Conservation (phyloP, 2,113 vertebrate species). For the Candoia aspera region DNA sequence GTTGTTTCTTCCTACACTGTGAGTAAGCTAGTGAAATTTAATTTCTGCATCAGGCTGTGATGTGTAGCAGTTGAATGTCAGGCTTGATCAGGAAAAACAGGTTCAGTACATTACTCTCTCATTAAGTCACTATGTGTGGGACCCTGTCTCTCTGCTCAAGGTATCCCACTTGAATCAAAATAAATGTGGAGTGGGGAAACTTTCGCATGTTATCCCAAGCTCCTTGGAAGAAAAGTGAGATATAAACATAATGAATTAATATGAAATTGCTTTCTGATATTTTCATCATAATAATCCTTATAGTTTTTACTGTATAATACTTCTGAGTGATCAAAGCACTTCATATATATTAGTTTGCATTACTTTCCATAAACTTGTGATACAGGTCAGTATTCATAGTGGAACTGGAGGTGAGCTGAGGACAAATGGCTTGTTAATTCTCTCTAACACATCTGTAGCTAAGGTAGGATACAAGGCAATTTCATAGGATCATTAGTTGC, state of each 20-base stretch:
- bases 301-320: background rate
- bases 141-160: background rate
- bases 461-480: too few relatives aligned
- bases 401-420: background rate
- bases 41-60: background rate
- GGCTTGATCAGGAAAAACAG: background rate
- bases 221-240: background rate
- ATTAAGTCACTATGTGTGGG: background rate
- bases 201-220: too few relatives aligned
- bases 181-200: background rate
- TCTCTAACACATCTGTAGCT: background rate
- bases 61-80: background rate
- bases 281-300: background rate
- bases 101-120: background rate
- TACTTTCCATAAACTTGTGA: background rate
- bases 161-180: background rate
- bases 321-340: background rate
- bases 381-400: background rate
- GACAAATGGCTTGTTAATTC: background rate
- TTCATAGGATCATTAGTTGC: background rate
- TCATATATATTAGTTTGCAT: background rate
- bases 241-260: background rate
- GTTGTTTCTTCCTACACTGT: background rate
- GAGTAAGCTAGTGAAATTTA: background rate
- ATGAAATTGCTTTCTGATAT: background rate